Conservation (phyloP, 2,797 vertebrate genomes). For the Crypturellus tataupa region DNA sequence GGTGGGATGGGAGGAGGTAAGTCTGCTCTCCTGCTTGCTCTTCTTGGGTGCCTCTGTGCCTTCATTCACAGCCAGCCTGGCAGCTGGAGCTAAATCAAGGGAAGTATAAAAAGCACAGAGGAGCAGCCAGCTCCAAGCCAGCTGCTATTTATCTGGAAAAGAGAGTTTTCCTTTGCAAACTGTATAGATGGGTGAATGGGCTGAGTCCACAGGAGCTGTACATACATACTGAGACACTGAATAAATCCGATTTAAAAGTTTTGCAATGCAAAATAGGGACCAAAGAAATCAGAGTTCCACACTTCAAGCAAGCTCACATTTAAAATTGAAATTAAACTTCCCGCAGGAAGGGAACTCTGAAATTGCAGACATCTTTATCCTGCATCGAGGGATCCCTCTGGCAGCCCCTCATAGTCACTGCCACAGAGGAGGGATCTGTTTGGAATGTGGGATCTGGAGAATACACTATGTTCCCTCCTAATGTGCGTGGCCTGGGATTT, state of each 20-base stretch:
- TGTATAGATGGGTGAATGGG: fast-evolving
- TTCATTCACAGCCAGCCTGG: not conserved
- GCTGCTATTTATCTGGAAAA: not conserved
- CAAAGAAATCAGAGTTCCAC: not conserved
- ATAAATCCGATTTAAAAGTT: not conserved
- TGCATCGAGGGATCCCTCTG: not conserved
- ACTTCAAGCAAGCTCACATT: not conserved
- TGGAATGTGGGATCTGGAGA: too few species aligned
- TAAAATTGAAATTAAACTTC: not conserved
- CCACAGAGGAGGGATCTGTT: not conserved
- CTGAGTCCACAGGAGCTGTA: not conserved
- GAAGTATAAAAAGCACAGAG: not conserved
- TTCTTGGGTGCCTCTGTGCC: not conserved
- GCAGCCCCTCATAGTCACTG: not conserved
- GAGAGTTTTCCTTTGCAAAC: not conserved
- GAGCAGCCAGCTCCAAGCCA: not conserved
- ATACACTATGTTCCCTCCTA: fast-evolving
- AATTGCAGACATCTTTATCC: not conserved
- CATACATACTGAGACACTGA: not conserved
- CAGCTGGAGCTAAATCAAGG: not conserved
- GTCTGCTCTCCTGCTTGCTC: not conserved
- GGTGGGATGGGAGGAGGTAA: not conserved
- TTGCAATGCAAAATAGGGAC: not conserved
- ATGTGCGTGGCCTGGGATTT: not conserved
- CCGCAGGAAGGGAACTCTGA: not conserved